These are phyloP conservation scores for Himantopus leucocephalus DNA, from an alignment of 2,113 vertebrate species.

Conservation along the genomic window DNA sequence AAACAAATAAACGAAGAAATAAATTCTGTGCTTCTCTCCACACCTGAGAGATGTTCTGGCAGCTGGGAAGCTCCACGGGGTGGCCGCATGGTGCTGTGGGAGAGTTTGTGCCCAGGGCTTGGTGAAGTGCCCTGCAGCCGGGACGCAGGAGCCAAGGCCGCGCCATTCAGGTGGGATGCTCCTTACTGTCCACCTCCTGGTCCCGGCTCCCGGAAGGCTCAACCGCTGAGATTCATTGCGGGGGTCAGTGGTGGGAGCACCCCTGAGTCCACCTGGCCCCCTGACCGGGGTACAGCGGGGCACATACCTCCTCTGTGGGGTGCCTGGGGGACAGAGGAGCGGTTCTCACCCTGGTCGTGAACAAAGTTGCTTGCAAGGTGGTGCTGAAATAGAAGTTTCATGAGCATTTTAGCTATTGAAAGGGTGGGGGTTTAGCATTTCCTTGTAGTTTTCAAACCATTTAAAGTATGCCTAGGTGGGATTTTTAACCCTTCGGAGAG, in stretches of 20 bases:
- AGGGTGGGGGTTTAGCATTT: not conserved
- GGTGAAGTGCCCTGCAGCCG: fast-evolving
- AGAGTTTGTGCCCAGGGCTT: fast-evolving
- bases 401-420: not conserved
- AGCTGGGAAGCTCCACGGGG: not conserved
- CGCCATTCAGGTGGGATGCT: fast-evolving
- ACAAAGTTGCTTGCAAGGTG: not conserved
- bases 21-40: not conserved
- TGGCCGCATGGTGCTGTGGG: fast-evolving
- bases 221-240: not conserved
- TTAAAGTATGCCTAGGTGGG: not conserved
- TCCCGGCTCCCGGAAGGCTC: fast-evolving
- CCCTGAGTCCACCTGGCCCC: not conserved
- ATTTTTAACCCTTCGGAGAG: not conserved
- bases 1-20: not conserved
- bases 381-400: not conserved
- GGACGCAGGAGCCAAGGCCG: not conserved
- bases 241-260: not conserved
- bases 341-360: not conserved
- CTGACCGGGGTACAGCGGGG: too few relatives aligned
- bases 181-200: not conserved
- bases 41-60: not conserved
- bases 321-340: not conserved
- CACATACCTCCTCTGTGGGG: not conserved
- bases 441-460: not conserved